A percentile compares a stretch with the other conserved stretches of the same genome.
These are phyloP conservation scores for Tetragnatha versicolor DNA, from an alignment of 1,140 invertebrate genomes.

Conservation along the genomic window DNA sequence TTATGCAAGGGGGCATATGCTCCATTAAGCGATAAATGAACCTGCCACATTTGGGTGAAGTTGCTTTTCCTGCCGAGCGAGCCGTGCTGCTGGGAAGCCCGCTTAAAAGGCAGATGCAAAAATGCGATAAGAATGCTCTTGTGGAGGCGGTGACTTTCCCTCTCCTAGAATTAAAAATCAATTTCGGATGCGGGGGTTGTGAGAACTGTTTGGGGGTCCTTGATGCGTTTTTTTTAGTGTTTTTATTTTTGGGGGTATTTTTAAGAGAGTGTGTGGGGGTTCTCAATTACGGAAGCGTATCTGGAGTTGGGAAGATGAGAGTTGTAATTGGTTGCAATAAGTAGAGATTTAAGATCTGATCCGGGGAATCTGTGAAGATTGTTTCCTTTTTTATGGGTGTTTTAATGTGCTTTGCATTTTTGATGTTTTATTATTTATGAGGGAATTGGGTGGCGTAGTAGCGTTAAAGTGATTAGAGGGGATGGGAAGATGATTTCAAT, in stretches of 20 bases:
- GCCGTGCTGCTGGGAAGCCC: background rate
- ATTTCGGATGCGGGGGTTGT: background rate
- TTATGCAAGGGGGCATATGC: background rate
- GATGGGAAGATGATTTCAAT: no score
- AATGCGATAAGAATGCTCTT: slow-evolving; percentile 25
- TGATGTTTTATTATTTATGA: no score
- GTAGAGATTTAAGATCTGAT: background rate
- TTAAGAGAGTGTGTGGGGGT: no score
- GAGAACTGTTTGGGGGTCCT: background rate
- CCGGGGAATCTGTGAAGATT: no score
- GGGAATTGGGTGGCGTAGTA: no score
- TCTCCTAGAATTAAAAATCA: slow-evolving; percentile 42
- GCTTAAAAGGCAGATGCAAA: slow-evolving; percentile 39
- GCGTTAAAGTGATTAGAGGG: no score
- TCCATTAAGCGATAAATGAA: slow-evolving; percentile 46
- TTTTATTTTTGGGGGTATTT: background rate
- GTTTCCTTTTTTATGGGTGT: no score
- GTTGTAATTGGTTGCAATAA: no score
- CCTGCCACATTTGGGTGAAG: background rate
- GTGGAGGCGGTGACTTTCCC: background rate
- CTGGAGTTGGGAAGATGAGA: no score
- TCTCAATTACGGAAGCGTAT: no score
- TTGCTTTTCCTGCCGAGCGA: background rate
- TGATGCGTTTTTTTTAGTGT: background rate
- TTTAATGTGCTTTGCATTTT: no score